These are phyloP conservation scores for Xylota segnis DNA, from an alignment of 2,888 invertebrate genomes.

Conservation along the genomic window DNA sequence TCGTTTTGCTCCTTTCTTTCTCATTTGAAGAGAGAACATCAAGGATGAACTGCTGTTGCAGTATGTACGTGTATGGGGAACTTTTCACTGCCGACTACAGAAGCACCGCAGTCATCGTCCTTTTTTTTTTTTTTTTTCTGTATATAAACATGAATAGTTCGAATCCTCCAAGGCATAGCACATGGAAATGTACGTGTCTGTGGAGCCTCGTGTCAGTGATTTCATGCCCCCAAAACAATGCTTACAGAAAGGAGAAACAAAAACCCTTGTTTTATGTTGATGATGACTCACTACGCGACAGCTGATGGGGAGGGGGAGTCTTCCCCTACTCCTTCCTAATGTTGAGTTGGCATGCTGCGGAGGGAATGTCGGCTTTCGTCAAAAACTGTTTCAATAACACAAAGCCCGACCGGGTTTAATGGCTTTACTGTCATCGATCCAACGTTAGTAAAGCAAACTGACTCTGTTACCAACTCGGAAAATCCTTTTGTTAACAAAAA, in stretches of 20 bases:
- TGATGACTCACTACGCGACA: conserved; percentile 32
- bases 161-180: conserved; percentile 13
- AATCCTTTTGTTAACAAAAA: neutral
- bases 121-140: conserved; percentile 8
- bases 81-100: conserved; percentile 30
- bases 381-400: conserved; percentile 14
- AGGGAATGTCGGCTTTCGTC: conserved; percentile 12
- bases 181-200: neutral
- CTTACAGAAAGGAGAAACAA: neutral
- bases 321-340: too few relatives aligned
- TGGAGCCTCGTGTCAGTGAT: conserved; percentile 6
- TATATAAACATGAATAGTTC: conserved; percentile 20
- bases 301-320: neutral
- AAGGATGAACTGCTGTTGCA: conserved; percentile 22
- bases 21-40: conserved; percentile 12
- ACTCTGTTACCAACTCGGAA: neutral
- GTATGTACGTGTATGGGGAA: conserved; percentile 15
- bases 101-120: conserved; percentile 25
- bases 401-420: neutral
- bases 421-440: conserved; percentile 16
- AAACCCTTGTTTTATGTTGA: conserved; percentile 3
- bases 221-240: conserved; percentile 30
- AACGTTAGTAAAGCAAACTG: neutral
- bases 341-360: conserved; percentile 28
- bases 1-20: conserved; percentile 6